A percentile compares a stretch with the other conserved stretches of the same genome.
phyloP scores from a whole-genome alignment of 2,888 invertebrate species.

The Pimpla rufipes region DNA sequence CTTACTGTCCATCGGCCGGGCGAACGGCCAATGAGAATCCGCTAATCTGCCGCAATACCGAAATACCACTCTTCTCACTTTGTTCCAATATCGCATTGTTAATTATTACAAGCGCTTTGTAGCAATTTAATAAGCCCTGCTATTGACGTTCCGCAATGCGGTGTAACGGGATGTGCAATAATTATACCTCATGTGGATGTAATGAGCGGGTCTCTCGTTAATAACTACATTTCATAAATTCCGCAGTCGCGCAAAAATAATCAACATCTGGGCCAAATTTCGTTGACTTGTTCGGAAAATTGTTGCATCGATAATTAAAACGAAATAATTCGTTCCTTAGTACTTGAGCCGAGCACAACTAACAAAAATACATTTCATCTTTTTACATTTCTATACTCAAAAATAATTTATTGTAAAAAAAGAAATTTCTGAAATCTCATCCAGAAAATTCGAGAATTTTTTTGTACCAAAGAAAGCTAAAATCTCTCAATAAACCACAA shows the following conservation, averaged over 20 bases:
- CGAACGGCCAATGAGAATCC: not conserved
- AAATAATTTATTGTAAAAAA: too few relatives aligned
- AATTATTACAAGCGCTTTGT: not conserved
- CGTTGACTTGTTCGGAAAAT: not conserved
- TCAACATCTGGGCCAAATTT: not conserved
- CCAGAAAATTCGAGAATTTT: not conserved
- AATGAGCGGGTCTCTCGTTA: not conserved
- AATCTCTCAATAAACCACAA: not conserved
- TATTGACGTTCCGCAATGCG: not conserved
- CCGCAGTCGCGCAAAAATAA: not conserved
- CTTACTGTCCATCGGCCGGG: too few relatives aligned
- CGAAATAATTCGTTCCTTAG: not conserved
- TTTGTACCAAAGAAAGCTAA: not conserved
- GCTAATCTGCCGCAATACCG: not conserved
- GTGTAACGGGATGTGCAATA: not conserved
- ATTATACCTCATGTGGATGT: not conserved
- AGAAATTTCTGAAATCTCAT: too few relatives aligned
- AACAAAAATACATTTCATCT: not conserved
- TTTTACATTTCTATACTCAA: too few relatives aligned
- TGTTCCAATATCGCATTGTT: not conserved
- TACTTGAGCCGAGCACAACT: not conserved
- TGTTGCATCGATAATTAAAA: not conserved
- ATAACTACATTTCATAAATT: not conserved
- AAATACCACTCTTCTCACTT: not conserved
- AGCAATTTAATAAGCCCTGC: not conserved